Base-by-base conservation (phyloP, 2,797 vertebrate species). In the Parambassis ranga region DNA sequence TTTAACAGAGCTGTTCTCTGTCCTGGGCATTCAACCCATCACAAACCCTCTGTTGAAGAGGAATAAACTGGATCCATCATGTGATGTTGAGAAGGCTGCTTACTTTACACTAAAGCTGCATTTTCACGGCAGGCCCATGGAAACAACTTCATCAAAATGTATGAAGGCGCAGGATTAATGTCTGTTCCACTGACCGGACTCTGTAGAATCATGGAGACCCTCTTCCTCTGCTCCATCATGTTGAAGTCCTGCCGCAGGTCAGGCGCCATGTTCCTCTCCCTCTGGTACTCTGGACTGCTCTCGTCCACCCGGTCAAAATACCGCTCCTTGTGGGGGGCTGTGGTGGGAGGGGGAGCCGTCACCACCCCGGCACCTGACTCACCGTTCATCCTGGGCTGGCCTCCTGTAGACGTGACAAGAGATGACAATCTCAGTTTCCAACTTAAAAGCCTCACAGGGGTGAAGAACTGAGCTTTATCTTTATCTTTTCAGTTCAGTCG, bases 221-320 rank as follows among this genome's bases (percentile, higher is more conserved):
- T 92, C 87, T 99, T 99, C 79, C 94, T 95, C 71, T 99, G 98
- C 74, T 99, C 98, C 98, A 99, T 99, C 97, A 99, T 99, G 78
- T 99, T 99, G 84, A 99, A 99, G 88, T 99, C 98, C 87, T 99
- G 98, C 46, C 98, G 93, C 56, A 99, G 94, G 83, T 98, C 96
- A 0, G 98, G 96, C 0, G 98, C 97, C 97, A 99, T 99, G 85
- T 99, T 99, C 72, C 98, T 94, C 82, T 99, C 97, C 27, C 97
- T 90, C 88, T 98, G 91, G 83, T 98, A 98, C 64, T 99, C 98
- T 0, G 95, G 94, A 19, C 93, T 98, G 84, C 95, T 98, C 89
- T 99, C 98, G 57, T 98, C 97, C 62, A 98, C 95, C 20, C 96
- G 92, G 88, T 98, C 97, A 7, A 99, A 99, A 83, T 98, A 98